Percentiles rank a stretch among this genome's conserved stretches.
Evolutionary conservation across 2,113 vertebrate species (phyloP).

Genomic region (Cyprinus carpio): DNA sequence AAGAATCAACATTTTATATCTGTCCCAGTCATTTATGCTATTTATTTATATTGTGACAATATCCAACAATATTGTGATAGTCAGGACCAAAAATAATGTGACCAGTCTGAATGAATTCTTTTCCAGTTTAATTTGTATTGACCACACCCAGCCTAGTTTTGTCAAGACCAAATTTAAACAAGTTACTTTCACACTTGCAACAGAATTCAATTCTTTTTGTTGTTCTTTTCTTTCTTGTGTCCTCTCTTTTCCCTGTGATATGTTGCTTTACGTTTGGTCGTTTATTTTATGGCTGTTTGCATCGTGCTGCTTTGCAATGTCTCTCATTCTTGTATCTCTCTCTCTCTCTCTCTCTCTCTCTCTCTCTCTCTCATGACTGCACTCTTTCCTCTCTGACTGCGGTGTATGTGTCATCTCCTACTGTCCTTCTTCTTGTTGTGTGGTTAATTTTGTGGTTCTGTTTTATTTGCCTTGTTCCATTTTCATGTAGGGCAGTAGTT

Average conservation of each 20-base stretch:
- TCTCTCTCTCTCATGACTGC: constrained; percentile 47
- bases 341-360: constrained; percentile 47
- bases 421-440: constrained; percentile 68
- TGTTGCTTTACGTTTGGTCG: constrained; percentile 72
- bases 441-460: constrained; percentile 84
- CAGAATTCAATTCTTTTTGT: constrained; percentile 79
- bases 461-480: constrained; percentile 95
- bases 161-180: constrained; percentile 6
- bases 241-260: constrained; percentile 65
- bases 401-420: constrained; percentile 55
- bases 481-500: constrained; percentile 98
- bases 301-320: constrained; percentile 61
- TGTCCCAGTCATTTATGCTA: not conserved
- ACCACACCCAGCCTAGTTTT: not conserved
- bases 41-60: not conserved
- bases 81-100: not conserved
- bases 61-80: not conserved
- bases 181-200: constrained; percentile 50
- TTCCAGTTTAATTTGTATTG: not conserved
- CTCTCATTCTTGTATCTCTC: constrained; percentile 53
- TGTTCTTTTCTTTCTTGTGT: constrained; percentile 67
- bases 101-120: not conserved
- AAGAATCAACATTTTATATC: not conserved
- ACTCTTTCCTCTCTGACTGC: constrained; percentile 39
- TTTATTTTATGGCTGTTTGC: constrained; percentile 65